Evolutionary conservation across 2,797 vertebrate genomes (phyloP), one percentile per base, ranked within the genome.

Genomic region (Enteromius anoplus): DNA sequence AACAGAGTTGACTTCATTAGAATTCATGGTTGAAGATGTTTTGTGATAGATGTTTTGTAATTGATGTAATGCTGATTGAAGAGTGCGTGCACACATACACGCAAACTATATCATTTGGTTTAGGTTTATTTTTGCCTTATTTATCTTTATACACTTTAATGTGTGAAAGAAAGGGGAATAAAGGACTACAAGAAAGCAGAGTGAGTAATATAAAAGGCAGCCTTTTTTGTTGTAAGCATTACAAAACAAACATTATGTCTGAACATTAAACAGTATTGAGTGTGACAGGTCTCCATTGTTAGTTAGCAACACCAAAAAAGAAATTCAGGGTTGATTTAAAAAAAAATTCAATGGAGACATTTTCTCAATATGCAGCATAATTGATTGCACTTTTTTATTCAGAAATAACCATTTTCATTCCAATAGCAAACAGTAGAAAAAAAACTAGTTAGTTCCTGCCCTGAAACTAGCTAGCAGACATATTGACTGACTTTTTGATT

Each of bases 281-380:
- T 47, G 17, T 9, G 1, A 37, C 26, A 81, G 51, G 21, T 81
- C 80, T 58, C 29, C 17, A 34, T 72, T 62, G 70, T 51, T 19
- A 10, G 11, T 9, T 34, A 19, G 11, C 80, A 73, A 53, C 53
- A 26, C 2, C 23, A 40, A 37, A 78, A 26, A 53, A 21, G 53
- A 60, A 40, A 45, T 53, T 68, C 11, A 76, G 14, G 47, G 70
- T 49, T 64, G 21, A 7, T 7, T 55, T n/a, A 58, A 26, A 53
- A 42, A 47, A 78, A 78, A 70, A 79, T 72, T 88, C 86, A 90
- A 72, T 40, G 1, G 77, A 21, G 53, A 83, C 85, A 88, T 85
- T 78, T 87, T 75, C 85, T 90, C 51, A 86, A 86, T 88, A 78
- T 69, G 64, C 64, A 26, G n/a, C 17, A 21, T 66, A 3, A 83